Evolutionary conservation across 1,140 invertebrate species (phyloP).

Genomic region (Littorina saxatilis): DNA sequence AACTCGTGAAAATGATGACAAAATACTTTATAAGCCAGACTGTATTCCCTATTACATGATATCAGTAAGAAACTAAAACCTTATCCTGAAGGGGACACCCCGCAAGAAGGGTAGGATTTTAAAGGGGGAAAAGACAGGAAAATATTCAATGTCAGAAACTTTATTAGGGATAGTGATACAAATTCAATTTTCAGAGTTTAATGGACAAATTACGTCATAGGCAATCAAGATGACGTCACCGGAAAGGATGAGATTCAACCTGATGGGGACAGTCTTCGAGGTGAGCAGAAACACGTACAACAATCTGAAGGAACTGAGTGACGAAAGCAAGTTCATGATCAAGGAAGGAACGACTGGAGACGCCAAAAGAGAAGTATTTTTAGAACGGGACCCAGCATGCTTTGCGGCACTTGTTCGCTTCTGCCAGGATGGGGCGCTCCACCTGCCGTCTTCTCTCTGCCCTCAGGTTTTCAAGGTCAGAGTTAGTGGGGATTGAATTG

Average conservation of each 20-base stretch:
- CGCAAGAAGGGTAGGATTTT: too few species aligned
- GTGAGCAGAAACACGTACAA: background rate
- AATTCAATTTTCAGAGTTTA: too few species aligned
- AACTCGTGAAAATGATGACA: too few species aligned
- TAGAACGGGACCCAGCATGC: conserved; percentile 42
- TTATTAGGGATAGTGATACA: too few species aligned
- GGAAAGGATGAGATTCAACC: conserved; percentile 12
- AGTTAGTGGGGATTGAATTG: too few species aligned
- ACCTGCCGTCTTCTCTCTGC: conserved; percentile 57
- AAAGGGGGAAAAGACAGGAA: too few species aligned
- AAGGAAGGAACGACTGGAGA: background rate
- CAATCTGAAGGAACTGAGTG: conserved; percentile 2
- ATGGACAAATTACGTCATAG: too few species aligned
- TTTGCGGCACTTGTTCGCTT: conserved; percentile 60
- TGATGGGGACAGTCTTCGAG: conserved; percentile 8
- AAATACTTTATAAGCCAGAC: too few species aligned
- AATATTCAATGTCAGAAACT: too few species aligned
- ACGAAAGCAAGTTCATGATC: background rate
- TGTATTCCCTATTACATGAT: too few species aligned
- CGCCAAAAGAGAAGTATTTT: conserved; percentile 8
- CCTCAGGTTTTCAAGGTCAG: conserved; percentile 46
- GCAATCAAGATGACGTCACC: background rate
- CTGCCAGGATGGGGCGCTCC: conserved; percentile 58
- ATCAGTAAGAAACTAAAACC: too few species aligned
- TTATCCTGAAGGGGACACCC: too few species aligned